Percentiles rank a stretch among this genome's conserved stretches.
phyloP scores from a whole-genome alignment of 1,140 invertebrate genomes.

The Saccostrea cuccullata region DNA sequence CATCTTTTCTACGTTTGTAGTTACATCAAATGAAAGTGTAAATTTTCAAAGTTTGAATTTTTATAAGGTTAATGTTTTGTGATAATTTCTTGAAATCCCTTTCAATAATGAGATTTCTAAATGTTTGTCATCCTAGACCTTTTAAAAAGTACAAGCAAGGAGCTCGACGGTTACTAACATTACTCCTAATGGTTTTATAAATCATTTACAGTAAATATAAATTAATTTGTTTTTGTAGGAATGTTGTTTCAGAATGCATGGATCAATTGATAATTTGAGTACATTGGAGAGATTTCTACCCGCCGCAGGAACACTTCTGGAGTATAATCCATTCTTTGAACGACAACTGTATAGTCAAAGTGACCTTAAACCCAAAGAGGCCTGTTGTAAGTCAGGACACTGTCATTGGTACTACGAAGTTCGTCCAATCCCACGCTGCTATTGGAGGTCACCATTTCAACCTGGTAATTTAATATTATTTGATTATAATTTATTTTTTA shows the following conservation, averaged over 20 bases:
- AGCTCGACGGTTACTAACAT: too few species aligned
- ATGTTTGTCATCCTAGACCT: too few species aligned
- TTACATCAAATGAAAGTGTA: too few species aligned
- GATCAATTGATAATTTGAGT: background rate
- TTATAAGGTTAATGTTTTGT: too few species aligned
- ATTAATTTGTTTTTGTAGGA: background rate
- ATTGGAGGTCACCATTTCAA: background rate
- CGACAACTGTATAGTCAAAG: background rate
- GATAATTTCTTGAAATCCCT: too few species aligned
- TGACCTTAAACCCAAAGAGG: background rate
- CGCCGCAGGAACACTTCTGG: background rate
- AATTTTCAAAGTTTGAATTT: too few species aligned
- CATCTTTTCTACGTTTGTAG: too few species aligned
- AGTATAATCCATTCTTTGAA: slow-evolving; percentile 2
- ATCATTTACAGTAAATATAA: too few species aligned
- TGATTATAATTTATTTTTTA: too few species aligned
- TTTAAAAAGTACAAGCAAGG: too few species aligned
- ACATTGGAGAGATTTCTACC: background rate
- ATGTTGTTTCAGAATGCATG: background rate
- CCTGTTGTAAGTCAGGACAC: background rate
- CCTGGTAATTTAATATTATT: background rate
- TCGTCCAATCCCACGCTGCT: background rate
- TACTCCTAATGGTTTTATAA: too few species aligned
- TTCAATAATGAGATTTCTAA: too few species aligned
- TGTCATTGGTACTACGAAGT: background rate